Base-by-base conservation (phyloP, 2,888 invertebrate species). In the Conistra vaccinii region DNA sequence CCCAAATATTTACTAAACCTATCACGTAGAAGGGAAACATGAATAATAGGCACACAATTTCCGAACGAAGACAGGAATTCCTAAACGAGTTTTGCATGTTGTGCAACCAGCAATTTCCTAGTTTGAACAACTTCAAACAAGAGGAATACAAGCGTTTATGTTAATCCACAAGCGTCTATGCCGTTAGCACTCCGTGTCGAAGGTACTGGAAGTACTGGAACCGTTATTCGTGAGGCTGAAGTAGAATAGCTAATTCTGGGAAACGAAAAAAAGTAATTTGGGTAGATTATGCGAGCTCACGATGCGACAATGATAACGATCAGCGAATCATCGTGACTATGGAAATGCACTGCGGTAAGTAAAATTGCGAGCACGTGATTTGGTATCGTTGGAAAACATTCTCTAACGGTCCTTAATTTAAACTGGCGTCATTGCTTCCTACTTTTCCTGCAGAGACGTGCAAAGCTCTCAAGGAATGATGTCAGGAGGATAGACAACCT, bases 131-230 rank as follows among this genome's bases (percentile, higher is more conserved):
- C 78, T 45, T 74, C 81, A 85, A 85, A 89, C 87, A 85, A 88
- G 85, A 86, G 84, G 87, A 80, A 86, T 73, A 89, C 81, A 86
- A 85, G 84, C 88, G 81, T 87, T 90, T 91, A 91, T 90, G 92
- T 86, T 90, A 92, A 91, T 91, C 87, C 87, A 80, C 84, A 76
- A 86, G 51, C 70, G 67, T 75, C 84, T 68, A 83, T 85, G 78
- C 81, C 87, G 87, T 81, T 81, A 86, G 73, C 73, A 70, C 80
- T 73, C 75, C 55, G 79, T 61, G 77, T 73, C 78, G 78, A 80
- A 73, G 80, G 80, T 77, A 60, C 55, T 58, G 73, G 85, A 86
- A 87, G 83, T 81, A 81, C 58, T 69, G 63, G 69, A 60, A 87
- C 91, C 89, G 90, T 90, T 91, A 91, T 63, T 83, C 85, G 84